Evolutionary conservation across 1,140 invertebrate genomes (phyloP).

Genomic region (Elysia chlorotica): DNA sequence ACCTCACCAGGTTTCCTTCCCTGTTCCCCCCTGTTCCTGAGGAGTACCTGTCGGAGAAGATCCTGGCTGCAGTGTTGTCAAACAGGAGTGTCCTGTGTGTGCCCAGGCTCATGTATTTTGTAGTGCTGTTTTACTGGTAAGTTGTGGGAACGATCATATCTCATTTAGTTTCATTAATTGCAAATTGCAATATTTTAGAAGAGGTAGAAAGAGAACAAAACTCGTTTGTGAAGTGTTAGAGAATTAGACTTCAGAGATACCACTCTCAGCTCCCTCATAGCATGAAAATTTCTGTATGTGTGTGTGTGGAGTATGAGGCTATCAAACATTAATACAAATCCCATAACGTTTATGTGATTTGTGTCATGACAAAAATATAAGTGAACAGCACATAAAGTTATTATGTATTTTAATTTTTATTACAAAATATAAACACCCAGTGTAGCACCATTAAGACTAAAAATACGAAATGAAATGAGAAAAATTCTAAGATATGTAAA

Average conservation of each 20-base stretch:
- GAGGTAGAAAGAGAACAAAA: background rate
- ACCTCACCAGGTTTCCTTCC: conserved; percentile 15
- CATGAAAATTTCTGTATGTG: background rate
- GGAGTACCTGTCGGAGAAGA: conserved; percentile 3
- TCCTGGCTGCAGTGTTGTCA: conserved; percentile 1
- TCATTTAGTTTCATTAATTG: background rate
- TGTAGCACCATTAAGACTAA: background rate
- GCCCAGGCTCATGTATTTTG: conserved; percentile 8
- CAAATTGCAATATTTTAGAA: background rate
- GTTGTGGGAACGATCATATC: background rate
- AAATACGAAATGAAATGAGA: background rate
- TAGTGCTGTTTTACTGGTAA: conserved; percentile 9
- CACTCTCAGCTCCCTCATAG: background rate
- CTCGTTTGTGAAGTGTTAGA: background rate
- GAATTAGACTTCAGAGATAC: background rate
- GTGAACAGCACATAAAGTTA: background rate
- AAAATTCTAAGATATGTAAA: background rate
- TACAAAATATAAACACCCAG: background rate
- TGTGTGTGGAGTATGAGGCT: background rate
- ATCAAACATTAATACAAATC: background rate
- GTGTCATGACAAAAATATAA: background rate
- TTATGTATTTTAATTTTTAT: background rate
- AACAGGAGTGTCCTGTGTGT: background rate
- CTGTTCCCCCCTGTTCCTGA: conserved; percentile 9
- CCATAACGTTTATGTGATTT: background rate